Conservation (phyloP, 2,888 invertebrate species). For the Flexamia atlantica region DNA sequence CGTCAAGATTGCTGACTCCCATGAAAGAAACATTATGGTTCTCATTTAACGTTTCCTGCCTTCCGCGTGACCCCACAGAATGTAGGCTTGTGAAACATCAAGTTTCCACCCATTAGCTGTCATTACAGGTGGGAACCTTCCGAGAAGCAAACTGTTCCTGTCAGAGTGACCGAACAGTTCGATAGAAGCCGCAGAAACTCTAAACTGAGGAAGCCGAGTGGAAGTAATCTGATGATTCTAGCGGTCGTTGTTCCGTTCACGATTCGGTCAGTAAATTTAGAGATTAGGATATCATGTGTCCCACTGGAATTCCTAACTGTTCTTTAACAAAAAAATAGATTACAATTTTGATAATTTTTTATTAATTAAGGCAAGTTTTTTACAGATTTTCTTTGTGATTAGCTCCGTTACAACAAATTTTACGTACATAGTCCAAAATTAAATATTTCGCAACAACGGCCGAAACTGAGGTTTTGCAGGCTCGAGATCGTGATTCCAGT, state of each 20-base stretch:
- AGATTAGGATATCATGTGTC: not conserved
- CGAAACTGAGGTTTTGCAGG: too few relatives aligned
- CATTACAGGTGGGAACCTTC: slow-evolving; percentile 27
- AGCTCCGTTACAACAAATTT: too few relatives aligned
- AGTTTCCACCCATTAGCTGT: slow-evolving; percentile 30
- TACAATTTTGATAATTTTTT: too few relatives aligned
- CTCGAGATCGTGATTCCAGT: too few relatives aligned
- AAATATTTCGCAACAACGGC: too few relatives aligned
- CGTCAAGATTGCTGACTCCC: not conserved
- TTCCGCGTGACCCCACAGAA: slow-evolving; percentile 17
- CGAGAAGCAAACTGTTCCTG: not conserved
- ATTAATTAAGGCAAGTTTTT: too few relatives aligned
- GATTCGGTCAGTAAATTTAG: not conserved
- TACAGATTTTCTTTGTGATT: too few relatives aligned
- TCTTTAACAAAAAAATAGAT: too few relatives aligned
- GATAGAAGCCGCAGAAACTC: not conserved
- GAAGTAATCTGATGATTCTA: slow-evolving; percentile 13
- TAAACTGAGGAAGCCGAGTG: not conserved
- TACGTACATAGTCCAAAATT: too few relatives aligned
- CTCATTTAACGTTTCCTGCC: not conserved
- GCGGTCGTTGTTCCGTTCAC: not conserved
- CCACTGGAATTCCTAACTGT: not conserved
- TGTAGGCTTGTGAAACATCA: slow-evolving; percentile 5
- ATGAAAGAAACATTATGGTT: not conserved
- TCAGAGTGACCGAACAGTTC: not conserved